A percentile compares a stretch with the other conserved stretches of the same genome.
Conservation (phyloP, 2,888 invertebrate species). For the Lypha dubia region DNA sequence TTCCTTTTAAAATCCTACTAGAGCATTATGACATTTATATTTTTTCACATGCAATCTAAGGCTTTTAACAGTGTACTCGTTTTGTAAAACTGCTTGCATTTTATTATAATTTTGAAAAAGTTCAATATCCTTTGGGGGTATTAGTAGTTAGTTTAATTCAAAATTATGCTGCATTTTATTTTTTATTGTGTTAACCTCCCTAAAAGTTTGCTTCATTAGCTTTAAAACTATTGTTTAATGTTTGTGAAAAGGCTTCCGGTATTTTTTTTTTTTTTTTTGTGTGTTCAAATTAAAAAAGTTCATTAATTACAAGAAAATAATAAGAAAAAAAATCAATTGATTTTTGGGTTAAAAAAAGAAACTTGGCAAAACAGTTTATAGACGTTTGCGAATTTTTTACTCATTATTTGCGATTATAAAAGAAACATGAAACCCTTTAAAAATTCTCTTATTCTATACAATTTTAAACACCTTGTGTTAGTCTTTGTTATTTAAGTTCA, state of each 20-base stretch:
- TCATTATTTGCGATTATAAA: neutral
- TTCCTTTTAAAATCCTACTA: constrained; percentile 16
- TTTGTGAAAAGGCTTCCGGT: constrained; percentile 65
- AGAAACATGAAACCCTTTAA: constrained; percentile 52
- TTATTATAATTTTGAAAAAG: constrained; percentile 43
- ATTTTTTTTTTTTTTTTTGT: constrained; percentile 40
- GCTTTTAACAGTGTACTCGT: constrained; percentile 35
- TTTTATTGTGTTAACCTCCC: constrained; percentile 39
- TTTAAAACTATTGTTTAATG: constrained; percentile 50
- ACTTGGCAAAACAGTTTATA: constrained; percentile 21
- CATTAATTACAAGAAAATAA: constrained; percentile 50
- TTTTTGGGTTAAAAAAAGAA: constrained; percentile 30
- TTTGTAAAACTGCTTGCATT: constrained; percentile 22
- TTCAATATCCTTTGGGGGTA: constrained; percentile 67
- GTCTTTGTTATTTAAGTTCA: constrained; percentile 52
- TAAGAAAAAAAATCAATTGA: constrained; percentile 56
- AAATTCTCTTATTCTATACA: constrained; percentile 20
- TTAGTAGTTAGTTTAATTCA: constrained; percentile 6
- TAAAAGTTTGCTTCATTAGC: constrained; percentile 66
- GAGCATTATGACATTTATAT: constrained; percentile 34
- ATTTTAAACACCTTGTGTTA: constrained; percentile 62
- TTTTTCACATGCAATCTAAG: constrained; percentile 7
- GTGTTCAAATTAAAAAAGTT: constrained; percentile 28
- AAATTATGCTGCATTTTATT: constrained; percentile 26
- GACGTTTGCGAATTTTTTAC: constrained; percentile 24